Evolutionary conservation across 2,888 invertebrate species (phyloP), one percentile per base, ranked within the genome.

Genomic region (Hoplodrina blanda): DNA sequence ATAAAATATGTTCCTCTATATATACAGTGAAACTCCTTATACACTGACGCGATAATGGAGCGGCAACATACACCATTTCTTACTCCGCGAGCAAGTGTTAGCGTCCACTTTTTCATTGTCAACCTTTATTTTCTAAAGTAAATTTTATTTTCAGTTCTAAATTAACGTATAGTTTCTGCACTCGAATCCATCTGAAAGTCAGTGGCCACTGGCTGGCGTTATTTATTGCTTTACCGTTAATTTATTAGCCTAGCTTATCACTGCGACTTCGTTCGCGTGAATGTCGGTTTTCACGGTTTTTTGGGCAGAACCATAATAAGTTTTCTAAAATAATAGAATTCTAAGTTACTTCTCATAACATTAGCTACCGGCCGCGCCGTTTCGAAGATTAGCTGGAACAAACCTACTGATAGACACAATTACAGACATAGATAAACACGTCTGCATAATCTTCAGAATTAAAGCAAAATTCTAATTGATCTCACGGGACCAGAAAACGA

Each of bases 121-220:
- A 76, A 65, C 71, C 70, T 82, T 70, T 82, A 82, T 84, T 82
- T 82, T 72, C 73, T 76, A 76, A 84, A 84, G 80, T 82, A 76
- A 76, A 84, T 79, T 84, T 82, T 84, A 78, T 69, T 84, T 65
- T 64, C 57, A 60, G 46, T 68, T 64, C 62, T 50, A 67, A 78
- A 78, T 82, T 71, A 73, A 79, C 57, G 69, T 76, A 73, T 64
- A 65, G 69, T 71, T 76, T 70, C 52, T 71, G 41, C 49, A 37
- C 68, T 69, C 44, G 44, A 57, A 68, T 82, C 37, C 44, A 78
- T 82, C 37, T 70, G 0, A 19, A 68, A 68, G 67, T 72, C 25
- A 11, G 30, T 57, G 52, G 62, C n/a, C 13, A 52, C 8, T 61
- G 52, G 62, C 19, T n/a, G 44, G 3, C 53, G 41, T 76, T 52